Conservation (phyloP, 2,888 invertebrate species). For the Chelonus formosanus region DNA sequence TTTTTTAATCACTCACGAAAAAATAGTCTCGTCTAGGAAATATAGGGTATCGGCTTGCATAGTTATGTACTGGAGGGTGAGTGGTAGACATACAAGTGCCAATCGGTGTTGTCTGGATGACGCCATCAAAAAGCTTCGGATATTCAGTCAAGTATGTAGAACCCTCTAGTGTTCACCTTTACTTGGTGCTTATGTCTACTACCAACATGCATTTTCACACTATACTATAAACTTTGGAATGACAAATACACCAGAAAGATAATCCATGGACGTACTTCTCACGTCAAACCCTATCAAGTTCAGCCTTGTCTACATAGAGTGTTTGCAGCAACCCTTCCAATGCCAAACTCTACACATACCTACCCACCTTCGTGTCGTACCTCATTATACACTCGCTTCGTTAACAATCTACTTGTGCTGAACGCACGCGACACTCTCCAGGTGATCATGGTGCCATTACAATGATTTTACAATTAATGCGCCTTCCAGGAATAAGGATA, state of each 20-base stretch:
- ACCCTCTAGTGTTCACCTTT: too few relatives aligned
- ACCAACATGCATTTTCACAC: constrained; percentile 24
- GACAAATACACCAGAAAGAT: constrained; percentile 13
- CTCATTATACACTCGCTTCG: constrained; percentile 57
- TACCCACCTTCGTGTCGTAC: constrained; percentile 54
- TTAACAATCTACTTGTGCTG: constrained; percentile 45
- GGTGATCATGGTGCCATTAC: constrained; percentile 3
- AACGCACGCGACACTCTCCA: constrained; percentile 12
- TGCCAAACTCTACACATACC: constrained; percentile 4
- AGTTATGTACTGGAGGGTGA: constrained; percentile 7
- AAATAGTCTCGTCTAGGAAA: too few relatives aligned
- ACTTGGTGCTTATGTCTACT: constrained; percentile 15
- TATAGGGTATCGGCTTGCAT: background rate
- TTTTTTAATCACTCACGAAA: too few relatives aligned
- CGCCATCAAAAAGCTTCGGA: constrained; percentile 50
- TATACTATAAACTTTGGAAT: constrained; percentile 4
- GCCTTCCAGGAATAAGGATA: background rate
- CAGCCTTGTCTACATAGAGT: constrained; percentile 51
- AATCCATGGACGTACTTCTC: constrained; percentile 13
- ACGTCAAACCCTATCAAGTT: constrained; percentile 51
- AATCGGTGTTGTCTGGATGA: constrained; percentile 42
- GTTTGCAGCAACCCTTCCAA: constrained; percentile 58
- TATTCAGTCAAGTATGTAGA: constrained; percentile 31
- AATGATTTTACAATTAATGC: background rate
- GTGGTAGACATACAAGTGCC: constrained; percentile 39